Percentiles rank a stretch among this genome's conserved stretches.
Conservation (phyloP, 2,113 vertebrate species). For the Pelecanus crispus region DNA sequence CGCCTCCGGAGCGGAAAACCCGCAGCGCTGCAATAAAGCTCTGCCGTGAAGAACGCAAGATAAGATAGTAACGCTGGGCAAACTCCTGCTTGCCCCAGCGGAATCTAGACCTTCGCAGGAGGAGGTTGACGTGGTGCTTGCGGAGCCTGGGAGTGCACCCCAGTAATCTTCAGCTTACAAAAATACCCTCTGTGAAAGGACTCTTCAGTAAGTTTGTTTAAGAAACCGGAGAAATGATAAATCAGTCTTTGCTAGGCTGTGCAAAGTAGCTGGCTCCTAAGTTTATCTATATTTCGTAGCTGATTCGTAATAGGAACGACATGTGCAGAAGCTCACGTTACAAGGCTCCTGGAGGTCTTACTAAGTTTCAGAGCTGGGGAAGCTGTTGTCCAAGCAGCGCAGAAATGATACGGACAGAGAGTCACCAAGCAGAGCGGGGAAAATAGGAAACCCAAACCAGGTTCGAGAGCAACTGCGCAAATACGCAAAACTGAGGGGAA, state of each 20-base stretch:
- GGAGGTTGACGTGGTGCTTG: accelerated
- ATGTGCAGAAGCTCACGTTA: not conserved
- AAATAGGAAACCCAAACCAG: not conserved
- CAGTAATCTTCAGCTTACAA: not conserved
- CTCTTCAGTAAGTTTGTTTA: not conserved
- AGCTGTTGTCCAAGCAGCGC: not conserved
- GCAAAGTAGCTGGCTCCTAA: not conserved
- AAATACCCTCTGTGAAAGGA: no score
- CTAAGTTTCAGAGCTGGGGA: not conserved
- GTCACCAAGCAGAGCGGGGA: not conserved
- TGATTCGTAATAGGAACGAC: not conserved
- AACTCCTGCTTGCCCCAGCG: not conserved
- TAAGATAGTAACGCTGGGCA: not conserved
- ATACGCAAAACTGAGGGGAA: no score
- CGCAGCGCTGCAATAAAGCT: not conserved
- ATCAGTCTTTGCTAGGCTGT: not conserved
- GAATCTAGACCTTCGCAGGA: accelerated
- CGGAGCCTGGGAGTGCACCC: not conserved
- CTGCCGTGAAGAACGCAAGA: accelerated
- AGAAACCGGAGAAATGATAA: not conserved
- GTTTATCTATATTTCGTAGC: not conserved
- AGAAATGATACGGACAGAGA: accelerated
- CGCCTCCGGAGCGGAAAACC: not conserved
- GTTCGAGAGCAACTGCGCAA: not conserved
- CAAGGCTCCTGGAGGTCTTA: not conserved